Evolutionary conservation across 2,888 invertebrate species (phyloP).

Genomic region (Drosophila multiciliata): DNA sequence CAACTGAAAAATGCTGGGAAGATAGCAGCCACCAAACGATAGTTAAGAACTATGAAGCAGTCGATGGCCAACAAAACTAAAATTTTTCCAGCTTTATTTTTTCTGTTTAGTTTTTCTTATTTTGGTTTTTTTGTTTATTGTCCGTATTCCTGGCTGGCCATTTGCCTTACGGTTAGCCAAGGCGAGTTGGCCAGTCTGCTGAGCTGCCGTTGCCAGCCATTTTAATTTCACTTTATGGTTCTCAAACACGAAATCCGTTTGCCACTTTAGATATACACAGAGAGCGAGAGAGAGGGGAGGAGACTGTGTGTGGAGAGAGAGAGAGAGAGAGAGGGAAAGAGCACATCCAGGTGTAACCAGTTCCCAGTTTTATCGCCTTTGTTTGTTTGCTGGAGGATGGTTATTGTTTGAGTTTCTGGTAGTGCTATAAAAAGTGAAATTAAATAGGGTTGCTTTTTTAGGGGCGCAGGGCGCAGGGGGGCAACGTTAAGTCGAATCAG

Average conservation of each 20-base stretch:
- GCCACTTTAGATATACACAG: conserved; percentile 46
- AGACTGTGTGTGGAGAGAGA: neutral
- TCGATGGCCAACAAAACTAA: conserved; percentile 68
- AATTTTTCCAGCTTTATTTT: conserved; percentile 5
- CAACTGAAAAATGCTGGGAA: conserved; percentile 39
- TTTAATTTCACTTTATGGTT: conserved; percentile 82
- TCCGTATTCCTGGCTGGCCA: conserved; percentile 62
- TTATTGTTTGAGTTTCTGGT: conserved; percentile 55
- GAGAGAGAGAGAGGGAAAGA: neutral
- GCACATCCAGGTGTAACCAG: conserved; percentile 58
- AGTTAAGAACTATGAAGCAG: conserved; percentile 51
- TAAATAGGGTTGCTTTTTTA: conserved; percentile 46
- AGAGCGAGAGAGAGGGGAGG: neutral
- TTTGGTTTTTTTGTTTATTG: conserved; percentile 47
- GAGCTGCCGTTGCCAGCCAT: conserved; percentile 60
- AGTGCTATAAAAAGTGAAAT: conserved; percentile 63
- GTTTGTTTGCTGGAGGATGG: conserved; percentile 33
- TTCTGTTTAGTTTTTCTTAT: conserved; percentile 1
- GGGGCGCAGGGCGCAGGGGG: conserved; percentile 1
- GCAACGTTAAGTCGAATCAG: neutral
- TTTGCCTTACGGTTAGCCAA: conserved; percentile 60
- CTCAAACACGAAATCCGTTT: conserved; percentile 78
- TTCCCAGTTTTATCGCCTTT: conserved; percentile 65
- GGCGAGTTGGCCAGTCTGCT: conserved; percentile 44
- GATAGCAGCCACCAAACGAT: conserved; percentile 55